phyloP scores from a whole-genome alignment of 2,888 invertebrate species.

The Nomada fucata region DNA sequence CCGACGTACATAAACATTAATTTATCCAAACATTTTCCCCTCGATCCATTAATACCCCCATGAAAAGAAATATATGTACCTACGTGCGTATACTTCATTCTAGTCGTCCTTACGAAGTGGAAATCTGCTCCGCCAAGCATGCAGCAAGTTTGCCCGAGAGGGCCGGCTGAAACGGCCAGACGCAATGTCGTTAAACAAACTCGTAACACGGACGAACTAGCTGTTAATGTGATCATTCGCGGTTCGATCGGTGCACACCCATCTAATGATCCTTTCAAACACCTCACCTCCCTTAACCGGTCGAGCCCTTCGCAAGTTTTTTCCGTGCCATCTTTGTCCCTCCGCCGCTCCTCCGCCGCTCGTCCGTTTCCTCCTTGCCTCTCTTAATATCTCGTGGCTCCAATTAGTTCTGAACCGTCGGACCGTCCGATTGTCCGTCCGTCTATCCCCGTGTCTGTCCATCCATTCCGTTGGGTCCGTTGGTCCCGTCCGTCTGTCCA shows the following conservation, averaged over 20 bases:
- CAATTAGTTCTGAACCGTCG: constrained; percentile 83
- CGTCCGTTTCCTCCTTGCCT: constrained; percentile 59
- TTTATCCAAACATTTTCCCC: background rate
- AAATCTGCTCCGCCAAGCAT: constrained; percentile 10
- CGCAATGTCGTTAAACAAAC: constrained; percentile 73
- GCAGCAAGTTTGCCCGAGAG: background rate
- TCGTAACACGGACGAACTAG: constrained; percentile 65
- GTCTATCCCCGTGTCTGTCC: constrained; percentile 52
- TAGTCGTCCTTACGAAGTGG: background rate
- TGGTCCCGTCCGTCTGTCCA: constrained; percentile 43
- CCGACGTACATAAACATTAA: too few relatives aligned
- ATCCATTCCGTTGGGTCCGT: constrained; percentile 53
- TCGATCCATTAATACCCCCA: background rate
- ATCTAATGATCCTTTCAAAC: constrained; percentile 63
- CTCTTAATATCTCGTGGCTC: constrained; percentile 82
- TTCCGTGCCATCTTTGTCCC: constrained; percentile 59
- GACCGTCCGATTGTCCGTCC: constrained; percentile 63
- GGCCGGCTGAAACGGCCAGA: constrained; percentile 4
- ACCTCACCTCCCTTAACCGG: constrained; percentile 50
- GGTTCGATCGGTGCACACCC: constrained; percentile 63
- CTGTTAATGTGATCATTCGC: constrained; percentile 68
- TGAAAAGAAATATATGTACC: background rate
- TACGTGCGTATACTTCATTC: background rate
- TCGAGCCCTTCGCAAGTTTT: constrained; percentile 42
- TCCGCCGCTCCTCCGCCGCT: constrained; percentile 10